phyloP scores from a whole-genome alignment of 2,888 invertebrate genomes.

The Xiphydria camelus region DNA sequence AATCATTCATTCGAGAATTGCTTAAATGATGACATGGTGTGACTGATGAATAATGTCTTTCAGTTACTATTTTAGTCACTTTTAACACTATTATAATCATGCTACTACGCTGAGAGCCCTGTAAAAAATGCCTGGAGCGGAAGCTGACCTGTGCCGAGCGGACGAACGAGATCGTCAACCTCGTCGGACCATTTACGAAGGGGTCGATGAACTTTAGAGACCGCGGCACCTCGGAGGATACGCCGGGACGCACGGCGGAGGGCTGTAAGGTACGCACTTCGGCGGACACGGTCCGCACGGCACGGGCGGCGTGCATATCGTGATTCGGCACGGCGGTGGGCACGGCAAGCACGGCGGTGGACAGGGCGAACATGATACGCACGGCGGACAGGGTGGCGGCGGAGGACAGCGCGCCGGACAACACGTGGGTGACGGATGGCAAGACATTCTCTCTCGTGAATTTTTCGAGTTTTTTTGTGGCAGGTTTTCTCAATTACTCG shows the following conservation, averaged over 20 bases:
- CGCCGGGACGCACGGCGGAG: conserved; percentile 23
- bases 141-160: conserved; percentile 33
- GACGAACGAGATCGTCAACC: conserved; percentile 14
- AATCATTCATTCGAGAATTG: too few relatives aligned
- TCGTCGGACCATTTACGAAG: conserved; percentile 24
- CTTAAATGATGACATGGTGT: too few relatives aligned
- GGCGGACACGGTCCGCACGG: conserved; percentile 41
- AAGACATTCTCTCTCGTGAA: conserved; percentile 9
- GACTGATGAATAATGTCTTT: too few relatives aligned
- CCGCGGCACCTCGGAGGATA: conserved; percentile 30
- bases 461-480: too few relatives aligned
- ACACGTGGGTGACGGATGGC: conserved; percentile 6
- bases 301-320: conserved; percentile 41
- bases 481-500: too few relatives aligned
- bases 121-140: neutral
- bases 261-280: conserved; percentile 36
- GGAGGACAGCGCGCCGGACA: conserved; percentile 7
- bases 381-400: conserved; percentile 26
- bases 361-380: conserved; percentile 32
- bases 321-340: conserved; percentile 35
- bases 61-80: too few relatives aligned
- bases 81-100: conserved; percentile 5
- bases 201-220: neutral
- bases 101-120: neutral
- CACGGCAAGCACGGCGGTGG: conserved; percentile 30